phyloP scores from a whole-genome alignment of 2,113 vertebrate genomes.

The Xyliphius kryptos region DNA sequence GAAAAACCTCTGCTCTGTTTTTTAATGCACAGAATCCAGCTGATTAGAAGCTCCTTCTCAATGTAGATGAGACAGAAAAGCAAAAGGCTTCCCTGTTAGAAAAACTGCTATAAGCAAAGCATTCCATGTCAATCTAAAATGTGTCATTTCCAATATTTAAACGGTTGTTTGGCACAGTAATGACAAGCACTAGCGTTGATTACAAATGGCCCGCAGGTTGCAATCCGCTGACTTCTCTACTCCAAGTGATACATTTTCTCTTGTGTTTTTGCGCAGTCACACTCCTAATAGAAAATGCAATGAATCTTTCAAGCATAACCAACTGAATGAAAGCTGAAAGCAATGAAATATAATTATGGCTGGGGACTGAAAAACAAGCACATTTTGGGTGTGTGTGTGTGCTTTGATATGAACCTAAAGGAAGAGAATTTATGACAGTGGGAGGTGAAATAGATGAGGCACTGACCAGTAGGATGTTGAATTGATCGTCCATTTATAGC shows the following conservation, averaged over 20 bases:
- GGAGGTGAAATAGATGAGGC: constrained; percentile 53
- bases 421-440: constrained; percentile 51
- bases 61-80: too few relatives aligned
- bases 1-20: too few relatives aligned
- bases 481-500: constrained; percentile 49
- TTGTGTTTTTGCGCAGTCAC: constrained; percentile 28
- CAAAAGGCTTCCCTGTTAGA: too few relatives aligned
- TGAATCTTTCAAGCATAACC: constrained; percentile 39
- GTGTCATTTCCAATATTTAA: constrained; percentile 23
- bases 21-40: too few relatives aligned
- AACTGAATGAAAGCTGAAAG: constrained; percentile 47
- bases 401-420: constrained; percentile 22
- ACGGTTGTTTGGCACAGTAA: constrained; percentile 13
- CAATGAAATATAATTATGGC: constrained; percentile 38
- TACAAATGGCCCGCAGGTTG: constrained; percentile 41
- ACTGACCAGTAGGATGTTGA: constrained; percentile 59
- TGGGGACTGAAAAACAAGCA: too few relatives aligned
- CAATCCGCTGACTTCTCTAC: constrained; percentile 36
- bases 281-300: constrained; percentile 32
- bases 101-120: constrained; percentile 7
- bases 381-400: too few relatives aligned
- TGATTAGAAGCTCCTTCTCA: too few relatives aligned
- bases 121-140: constrained; percentile 38
- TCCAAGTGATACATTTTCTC: constrained; percentile 41
- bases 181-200: constrained; percentile 33